phyloP scores from a whole-genome alignment of 2,113 vertebrate genomes.

The Desmodus rotundus region DNA sequence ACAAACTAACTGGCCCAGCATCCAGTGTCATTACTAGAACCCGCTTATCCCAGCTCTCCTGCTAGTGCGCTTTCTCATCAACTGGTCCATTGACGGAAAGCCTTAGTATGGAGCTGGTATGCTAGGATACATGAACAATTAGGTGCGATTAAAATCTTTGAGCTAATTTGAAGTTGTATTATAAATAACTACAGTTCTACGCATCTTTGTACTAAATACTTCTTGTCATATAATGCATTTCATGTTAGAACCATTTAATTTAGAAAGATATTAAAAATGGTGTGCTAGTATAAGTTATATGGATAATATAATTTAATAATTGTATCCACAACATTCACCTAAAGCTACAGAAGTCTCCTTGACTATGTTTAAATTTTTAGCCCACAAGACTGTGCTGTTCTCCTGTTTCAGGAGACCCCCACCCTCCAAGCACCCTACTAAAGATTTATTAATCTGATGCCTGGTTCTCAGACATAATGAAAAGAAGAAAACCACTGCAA shows the following conservation, averaged over 20 bases:
- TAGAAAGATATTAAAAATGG: conserved; percentile 11
- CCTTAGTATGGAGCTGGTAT: neutral
- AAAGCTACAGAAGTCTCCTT: neutral
- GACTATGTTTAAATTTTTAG: conserved; percentile 36
- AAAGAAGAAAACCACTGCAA: conserved; percentile 57
- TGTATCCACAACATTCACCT: neutral
- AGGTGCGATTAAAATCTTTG: neutral
- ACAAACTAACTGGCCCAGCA: neutral
- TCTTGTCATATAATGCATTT: neutral
- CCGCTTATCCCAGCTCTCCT: neutral
- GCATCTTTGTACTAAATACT: neutral
- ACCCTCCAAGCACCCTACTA: neutral
- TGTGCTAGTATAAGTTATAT: neutral
- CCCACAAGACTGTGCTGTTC: neutral
- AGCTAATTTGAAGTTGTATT: neutral
- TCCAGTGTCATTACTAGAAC: neutral
- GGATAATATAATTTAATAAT: neutral
- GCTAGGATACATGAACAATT: neutral
- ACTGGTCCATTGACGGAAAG: neutral
- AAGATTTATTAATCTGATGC: conserved; percentile 19
- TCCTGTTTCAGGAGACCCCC: neutral
- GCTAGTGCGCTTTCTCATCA: neutral
- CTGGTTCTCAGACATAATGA: conserved; percentile 30
- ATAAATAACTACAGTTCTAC: neutral
- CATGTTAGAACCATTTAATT: neutral